A percentile compares a stretch with the other conserved stretches of the same genome.
Conservation (phyloP, 2,113 vertebrate genomes). For the Percopsis transmontana region DNA sequence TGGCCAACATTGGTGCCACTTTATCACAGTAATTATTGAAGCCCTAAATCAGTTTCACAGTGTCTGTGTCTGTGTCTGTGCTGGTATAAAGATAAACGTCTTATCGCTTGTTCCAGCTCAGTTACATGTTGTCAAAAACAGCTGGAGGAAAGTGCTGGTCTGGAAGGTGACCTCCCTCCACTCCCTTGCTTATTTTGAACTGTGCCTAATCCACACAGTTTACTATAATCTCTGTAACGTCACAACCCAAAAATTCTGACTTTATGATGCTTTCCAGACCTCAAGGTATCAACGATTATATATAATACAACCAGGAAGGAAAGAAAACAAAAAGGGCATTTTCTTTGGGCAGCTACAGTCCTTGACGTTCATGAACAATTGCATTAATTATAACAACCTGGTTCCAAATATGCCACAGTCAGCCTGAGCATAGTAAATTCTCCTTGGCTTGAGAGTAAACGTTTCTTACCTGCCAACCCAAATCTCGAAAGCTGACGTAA, state of each 20-base stretch:
- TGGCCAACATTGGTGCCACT: neutral
- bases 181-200: neutral
- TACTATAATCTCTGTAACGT: neutral
- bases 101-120: neutral
- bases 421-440: too few relatives aligned
- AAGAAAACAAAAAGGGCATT: neutral
- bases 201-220: neutral
- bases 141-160: neutral
- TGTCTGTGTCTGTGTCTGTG: neutral
- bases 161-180: neutral
- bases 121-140: neutral
- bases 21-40: neutral
- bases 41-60: neutral
- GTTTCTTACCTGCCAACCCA: conserved; percentile 94
- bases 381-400: too few relatives aligned
- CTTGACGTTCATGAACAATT: neutral
- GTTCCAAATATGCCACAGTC: too few relatives aligned
- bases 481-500: conserved; percentile 96
- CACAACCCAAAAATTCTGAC: neutral
- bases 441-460: neutral
- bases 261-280: neutral
- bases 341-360: neutral
- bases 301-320: neutral
- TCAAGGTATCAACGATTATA: neutral
- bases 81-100: neutral